Base-by-base conservation (phyloP, 1,140 invertebrate species). In the Pachypsylla venusta region DNA sequence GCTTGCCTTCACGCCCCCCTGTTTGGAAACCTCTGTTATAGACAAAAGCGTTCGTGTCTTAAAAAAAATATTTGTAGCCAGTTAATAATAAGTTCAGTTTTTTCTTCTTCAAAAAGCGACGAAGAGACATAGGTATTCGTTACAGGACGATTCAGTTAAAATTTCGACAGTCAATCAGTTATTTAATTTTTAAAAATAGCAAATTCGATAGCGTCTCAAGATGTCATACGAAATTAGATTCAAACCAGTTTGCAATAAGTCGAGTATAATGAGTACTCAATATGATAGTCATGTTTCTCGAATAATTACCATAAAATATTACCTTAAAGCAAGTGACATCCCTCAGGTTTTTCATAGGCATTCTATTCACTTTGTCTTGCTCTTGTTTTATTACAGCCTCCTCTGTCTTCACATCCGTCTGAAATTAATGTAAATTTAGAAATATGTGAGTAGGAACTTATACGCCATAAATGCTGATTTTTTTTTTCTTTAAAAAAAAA, bases 271-370 rank as follows among this genome's bases (percentile, higher is more conserved):
- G 56, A 12, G 20, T 39, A 63, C 3, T 40, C 13, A 4, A 56
- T 25, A 61, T 54, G 19, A 40, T 56, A 25, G 56, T 25, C 12
- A 55, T 53, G 48, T 54, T 26, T 39, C 25, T 60, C 22, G 28
- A 58, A 48, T 26, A 19, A n/a, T n/a, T n/a, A n/a, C n/a, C n/a
- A 53, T 27, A 59, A 24, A 54, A 26, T 25, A 42, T 64, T 62
- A 77, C 76, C 69, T 96, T 96, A 69, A 89, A 96, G 73, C 93
- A 96, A 0, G 91, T 95, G 10, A 96, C 90, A 75, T 95, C 89
- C 73, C 95, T 90, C 7, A 96, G 71, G 3, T 90, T 89, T 69
- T 87, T 87, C 25, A 82, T 77, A 1, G 77, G 77, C 53, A 70
- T 65, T 59, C 73, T 70, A 25, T 56, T 30, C 20, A 26, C 2